phyloP scores from a whole-genome alignment of 2,888 invertebrate genomes.

The Nomada hirtipes region DNA sequence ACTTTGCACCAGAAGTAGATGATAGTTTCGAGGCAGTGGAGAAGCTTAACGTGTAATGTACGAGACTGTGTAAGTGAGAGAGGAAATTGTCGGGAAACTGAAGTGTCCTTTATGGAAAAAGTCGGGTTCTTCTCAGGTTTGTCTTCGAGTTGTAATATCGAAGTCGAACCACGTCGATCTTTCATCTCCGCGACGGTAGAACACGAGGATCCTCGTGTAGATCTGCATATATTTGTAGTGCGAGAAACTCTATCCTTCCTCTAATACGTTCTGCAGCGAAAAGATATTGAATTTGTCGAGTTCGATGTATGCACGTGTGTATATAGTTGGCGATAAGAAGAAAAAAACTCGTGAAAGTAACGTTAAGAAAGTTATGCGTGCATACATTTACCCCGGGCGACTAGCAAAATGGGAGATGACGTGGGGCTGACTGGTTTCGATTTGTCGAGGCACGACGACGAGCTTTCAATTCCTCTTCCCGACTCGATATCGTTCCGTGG shows the following conservation, averaged over 20 bases:
- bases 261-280: neutral
- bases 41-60: too few relatives aligned
- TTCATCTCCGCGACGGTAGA: neutral
- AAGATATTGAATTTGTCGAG: constrained; percentile 1
- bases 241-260: neutral
- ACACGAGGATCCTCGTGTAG: neutral
- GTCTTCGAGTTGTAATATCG: neutral
- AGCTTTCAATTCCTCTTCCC: constrained; percentile 6
- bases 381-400: neutral
- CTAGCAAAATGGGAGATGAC: neutral
- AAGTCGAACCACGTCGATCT: neutral
- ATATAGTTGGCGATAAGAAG: neutral
- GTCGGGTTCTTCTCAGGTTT: neutral
- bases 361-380: constrained; percentile 2
- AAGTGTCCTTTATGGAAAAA: too few relatives aligned
- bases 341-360: neutral
- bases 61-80: too few relatives aligned
- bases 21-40: neutral
- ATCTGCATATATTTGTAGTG: neutral
- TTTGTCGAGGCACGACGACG: constrained; percentile 6
- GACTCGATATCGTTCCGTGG: neutral
- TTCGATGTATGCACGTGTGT: neutral
- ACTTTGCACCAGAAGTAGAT: neutral
- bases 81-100: too few relatives aligned
- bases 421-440: constrained; percentile 1